Evolutionary conservation across 2,888 invertebrate species (phyloP), one percentile per base, ranked within the genome.

Genomic region (Abscondita cerata): DNA sequence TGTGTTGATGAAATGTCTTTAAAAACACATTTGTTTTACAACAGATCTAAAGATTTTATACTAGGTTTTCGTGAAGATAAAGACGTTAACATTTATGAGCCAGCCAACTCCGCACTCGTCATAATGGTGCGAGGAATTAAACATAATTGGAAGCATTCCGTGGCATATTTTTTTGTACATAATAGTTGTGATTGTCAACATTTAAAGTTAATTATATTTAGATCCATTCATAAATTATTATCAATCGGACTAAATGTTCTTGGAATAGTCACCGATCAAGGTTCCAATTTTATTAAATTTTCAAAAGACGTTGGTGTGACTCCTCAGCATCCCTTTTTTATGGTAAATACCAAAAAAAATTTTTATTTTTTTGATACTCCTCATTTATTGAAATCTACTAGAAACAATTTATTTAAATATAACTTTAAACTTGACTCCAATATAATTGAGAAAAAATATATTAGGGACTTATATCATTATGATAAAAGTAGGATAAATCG

Each of bases 1-100:
- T 44, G 5, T 44, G 13, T 16, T 8, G 46, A 44, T 44, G 46
- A 18, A 5, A 44, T 44, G 46, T 44, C 18, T 44, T 5, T 44
- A 44, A 44, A 44, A 44, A 18, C 46, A 44, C 15, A 44, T 13
- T 44, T 44, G 9, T 44, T 44, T 44, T 44, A 44, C 16, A 13
- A 44, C 15, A 4, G 47, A 25, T 5, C 19, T 1, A 47, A 19
- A n/a, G 47, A 47, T 19, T 3, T n/a, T 19, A 19, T 47, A 19
- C 5, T 47, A 8, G 50, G 34, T 9, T 50, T 50, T 16, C 50
- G 34, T 13, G 2, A 16, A 6, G 34, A n/a, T 1, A 16, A 15
- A 33, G 18, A 3, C 1, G 16, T 8, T 1, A 50, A 34, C 13
- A 50, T 9, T 1, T 50, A 50, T 16, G 18, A 8, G 12, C 34